Base-by-base conservation (phyloP, 2,797 vertebrate species). In the Nothura maculosa region DNA sequence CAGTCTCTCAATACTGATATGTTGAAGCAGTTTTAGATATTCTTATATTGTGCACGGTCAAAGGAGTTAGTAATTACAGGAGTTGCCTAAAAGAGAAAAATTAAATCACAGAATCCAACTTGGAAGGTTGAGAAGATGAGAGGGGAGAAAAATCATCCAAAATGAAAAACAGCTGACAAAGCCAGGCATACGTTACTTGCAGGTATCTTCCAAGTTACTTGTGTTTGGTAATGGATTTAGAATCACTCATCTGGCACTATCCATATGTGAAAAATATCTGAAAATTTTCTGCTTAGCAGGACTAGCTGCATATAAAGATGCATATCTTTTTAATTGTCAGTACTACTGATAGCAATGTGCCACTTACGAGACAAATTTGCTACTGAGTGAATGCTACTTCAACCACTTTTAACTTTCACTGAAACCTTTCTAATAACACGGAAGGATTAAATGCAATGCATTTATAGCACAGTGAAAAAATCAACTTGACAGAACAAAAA, bases 321-420 rank as follows among this genome's bases (percentile, higher is more conserved):
- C n/a, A 48, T 74, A 47, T 11, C 14, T 86, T 86, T 90, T 76
- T 76, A 88, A 69, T 79, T 13, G 3, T 76, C 38, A 42, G 7
- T 19, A 60, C 34, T 8, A 36, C 14, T 10, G 24, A 58, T 47
- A 45, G 40, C 4, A 11, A 43, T 1, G 32, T 63, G 36, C 21
- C 40, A 55, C 12, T 27, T 63, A 12, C 92, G 28, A 55, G 30
- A 84, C 27, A 55, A 73, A 72, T 61, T 61, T 48, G 30, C 62
- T 55, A n/a, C 48, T 69, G 27, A 32, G 67, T 13, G 20, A 38
- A 28, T 42, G 36, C 27, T 69, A 21, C 4, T 48, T 81, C 27
- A 82, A 85, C 50, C 36, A 66, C 89, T 90, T 87, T 84, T 68
- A 50, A 87, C 48, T 85, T 87, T 60, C 80, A 66, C 22, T 6